phyloP scores from a whole-genome alignment of 30 jellyfish, hydroid and myxozoan genomes.

The Aurelia sp. region DNA sequence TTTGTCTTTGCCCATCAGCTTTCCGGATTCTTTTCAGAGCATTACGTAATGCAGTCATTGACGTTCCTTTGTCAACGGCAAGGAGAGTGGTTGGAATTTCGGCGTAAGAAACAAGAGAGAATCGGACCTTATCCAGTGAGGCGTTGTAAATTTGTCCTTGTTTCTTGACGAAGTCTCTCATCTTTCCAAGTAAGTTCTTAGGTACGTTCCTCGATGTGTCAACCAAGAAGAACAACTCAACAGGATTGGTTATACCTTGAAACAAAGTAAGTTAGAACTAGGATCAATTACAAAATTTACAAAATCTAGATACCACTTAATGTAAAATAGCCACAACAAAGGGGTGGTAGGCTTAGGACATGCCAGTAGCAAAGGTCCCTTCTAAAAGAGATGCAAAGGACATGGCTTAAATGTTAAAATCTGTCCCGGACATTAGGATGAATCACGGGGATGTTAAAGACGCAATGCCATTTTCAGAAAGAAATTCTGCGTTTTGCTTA shows the following conservation, averaged over 20 bases:
- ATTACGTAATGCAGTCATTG: neutral
- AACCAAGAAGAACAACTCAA: slow-evolving; percentile 49
- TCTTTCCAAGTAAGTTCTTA: neutral
- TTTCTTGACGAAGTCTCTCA: slow-evolving; percentile 4
- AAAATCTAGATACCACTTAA: neutral
- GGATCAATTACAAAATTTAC: neutral
- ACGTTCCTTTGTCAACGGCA: neutral
- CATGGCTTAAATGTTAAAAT: too few relatives aligned
- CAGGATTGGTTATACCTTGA: slow-evolving; percentile 41
- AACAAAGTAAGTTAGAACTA: neutral
- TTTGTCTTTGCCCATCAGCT: slow-evolving; percentile 27
- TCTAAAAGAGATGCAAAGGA: too few relatives aligned
- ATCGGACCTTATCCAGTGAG: slow-evolving; percentile 13
- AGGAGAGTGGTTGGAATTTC: slow-evolving; percentile 7
- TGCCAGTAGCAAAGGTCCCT: too few relatives aligned
- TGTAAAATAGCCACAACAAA: too few relatives aligned
- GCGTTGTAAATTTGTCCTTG: slow-evolving; percentile 15
- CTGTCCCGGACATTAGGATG: too few relatives aligned
- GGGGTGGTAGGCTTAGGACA: too few relatives aligned
- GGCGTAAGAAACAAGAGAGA: slow-evolving; percentile 39
- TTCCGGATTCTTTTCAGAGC: neutral
- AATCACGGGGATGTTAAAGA: too few relatives aligned
- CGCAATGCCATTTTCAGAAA: too few relatives aligned
- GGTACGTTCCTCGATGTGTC: slow-evolving; percentile 46
- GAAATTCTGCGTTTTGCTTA: too few relatives aligned